Conservation (phyloP, 2,113 vertebrate species). For the Pimephales promelas region DNA sequence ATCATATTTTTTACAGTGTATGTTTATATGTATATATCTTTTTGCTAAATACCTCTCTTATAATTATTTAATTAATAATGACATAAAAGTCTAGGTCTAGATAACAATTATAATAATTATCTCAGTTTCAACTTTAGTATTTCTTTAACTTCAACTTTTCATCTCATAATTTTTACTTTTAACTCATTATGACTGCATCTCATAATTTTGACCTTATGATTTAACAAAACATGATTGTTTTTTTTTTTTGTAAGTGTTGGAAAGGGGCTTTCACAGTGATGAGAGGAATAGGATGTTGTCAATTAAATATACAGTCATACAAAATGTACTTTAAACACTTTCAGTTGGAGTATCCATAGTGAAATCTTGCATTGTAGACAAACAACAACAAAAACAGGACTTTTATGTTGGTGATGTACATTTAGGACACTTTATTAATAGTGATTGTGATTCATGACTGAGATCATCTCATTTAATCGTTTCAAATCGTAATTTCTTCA, state of each 20-base stretch:
- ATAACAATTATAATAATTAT: background rate
- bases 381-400: background rate
- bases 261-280: background rate
- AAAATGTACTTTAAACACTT: background rate
- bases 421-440: background rate
- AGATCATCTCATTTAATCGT: background rate
- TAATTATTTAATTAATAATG: background rate
- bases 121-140: background rate
- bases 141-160: background rate
- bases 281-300: background rate
- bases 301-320: background rate
- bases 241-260: background rate
- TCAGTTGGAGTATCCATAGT: background rate
- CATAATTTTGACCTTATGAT: background rate
- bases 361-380: background rate
- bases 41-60: too few species aligned
- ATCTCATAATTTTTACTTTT: background rate
- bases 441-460: conserved; percentile 8
- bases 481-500: background rate
- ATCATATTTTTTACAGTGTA: too few species aligned
- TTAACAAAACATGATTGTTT: background rate
- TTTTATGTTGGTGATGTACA: background rate
- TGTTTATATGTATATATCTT: too few species aligned
- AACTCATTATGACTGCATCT: background rate
- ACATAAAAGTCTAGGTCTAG: too few species aligned